Evolutionary conservation across 2,888 invertebrate genomes (phyloP).

Genomic region (Ophion costatus): DNA sequence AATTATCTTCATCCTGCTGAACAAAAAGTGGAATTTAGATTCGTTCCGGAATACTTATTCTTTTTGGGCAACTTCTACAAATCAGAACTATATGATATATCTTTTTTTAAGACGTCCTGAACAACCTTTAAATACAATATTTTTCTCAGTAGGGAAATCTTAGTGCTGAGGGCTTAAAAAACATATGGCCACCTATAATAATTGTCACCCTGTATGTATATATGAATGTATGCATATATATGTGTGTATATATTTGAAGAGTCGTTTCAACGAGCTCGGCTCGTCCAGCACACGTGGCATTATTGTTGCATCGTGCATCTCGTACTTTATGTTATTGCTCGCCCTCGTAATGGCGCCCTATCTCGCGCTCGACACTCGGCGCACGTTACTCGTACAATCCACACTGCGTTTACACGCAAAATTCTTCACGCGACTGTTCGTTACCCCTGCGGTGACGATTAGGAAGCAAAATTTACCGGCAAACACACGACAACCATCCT

Average conservation of each 20-base stretch:
- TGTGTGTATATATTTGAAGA: neutral
- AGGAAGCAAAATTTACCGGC: conserved; percentile 43
- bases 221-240: neutral
- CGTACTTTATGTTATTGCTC: conserved; percentile 46
- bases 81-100: too few relatives aligned
- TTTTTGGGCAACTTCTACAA: too few relatives aligned
- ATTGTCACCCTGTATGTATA: too few relatives aligned
- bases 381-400: conserved; percentile 29
- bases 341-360: conserved; percentile 19
- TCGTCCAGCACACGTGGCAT: conserved; percentile 19
- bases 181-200: too few relatives aligned
- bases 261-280: neutral
- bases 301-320: conserved; percentile 36
- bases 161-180: too few relatives aligned
- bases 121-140: too few relatives aligned
- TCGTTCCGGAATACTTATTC: too few relatives aligned
- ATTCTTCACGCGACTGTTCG: conserved; percentile 42
- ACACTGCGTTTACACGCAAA: conserved; percentile 26
- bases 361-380: conserved; percentile 23
- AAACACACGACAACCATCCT: conserved; percentile 11
- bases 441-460: conserved; percentile 50
- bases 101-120: too few relatives aligned
- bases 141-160: too few relatives aligned
- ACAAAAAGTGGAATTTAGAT: too few relatives aligned
- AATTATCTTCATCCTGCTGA: too few relatives aligned